Conservation (phyloP, 2,888 invertebrate genomes). For the Acanthosepion pharaonis region DNA sequence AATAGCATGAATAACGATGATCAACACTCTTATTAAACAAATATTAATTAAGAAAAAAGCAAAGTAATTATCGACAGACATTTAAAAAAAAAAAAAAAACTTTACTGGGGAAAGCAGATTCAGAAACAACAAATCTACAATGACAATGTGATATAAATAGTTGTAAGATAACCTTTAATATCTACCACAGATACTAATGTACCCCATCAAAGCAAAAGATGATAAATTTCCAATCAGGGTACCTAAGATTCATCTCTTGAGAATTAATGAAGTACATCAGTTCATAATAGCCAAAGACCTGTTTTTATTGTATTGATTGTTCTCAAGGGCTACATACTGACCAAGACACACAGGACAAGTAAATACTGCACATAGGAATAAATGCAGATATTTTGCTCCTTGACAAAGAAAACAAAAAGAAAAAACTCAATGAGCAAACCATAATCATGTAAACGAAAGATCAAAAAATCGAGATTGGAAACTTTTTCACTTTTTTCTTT, state of each 20-base stretch:
- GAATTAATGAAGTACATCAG: background rate
- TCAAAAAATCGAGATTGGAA: background rate
- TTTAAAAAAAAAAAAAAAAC: no score
- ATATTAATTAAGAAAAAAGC: no score
- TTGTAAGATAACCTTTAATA: background rate
- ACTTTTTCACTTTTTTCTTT: background rate
- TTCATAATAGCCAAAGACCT: background rate
- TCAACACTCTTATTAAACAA: no score
- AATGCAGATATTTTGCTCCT: background rate
- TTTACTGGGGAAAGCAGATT: no score
- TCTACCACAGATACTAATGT: background rate
- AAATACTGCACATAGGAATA: background rate
- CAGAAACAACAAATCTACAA: no score
- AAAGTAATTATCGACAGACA: no score
- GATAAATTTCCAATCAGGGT: background rate
- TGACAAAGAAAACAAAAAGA: background rate
- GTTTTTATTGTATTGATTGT: background rate
- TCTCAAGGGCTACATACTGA: background rate
- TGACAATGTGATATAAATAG: background rate
- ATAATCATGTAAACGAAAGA: slow-evolving; percentile 20
- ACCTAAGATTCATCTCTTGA: background rate
- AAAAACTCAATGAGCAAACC: background rate
- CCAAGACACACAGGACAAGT: background rate
- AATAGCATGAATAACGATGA: no score
- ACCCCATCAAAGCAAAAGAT: background rate